phyloP scores from a whole-genome alignment of 2,888 invertebrate species.

The Patella caerulea region DNA sequence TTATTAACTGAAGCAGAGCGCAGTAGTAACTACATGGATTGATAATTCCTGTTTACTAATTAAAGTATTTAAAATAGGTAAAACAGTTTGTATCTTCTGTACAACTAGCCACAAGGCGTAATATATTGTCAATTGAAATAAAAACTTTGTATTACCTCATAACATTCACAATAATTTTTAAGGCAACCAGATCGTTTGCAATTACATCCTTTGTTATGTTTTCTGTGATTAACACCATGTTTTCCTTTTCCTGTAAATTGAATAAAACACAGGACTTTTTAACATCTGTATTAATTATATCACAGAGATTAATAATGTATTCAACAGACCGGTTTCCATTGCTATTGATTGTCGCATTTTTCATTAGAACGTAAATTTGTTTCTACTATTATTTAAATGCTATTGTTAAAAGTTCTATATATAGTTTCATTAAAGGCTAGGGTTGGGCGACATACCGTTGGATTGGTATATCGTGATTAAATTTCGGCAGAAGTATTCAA shows the following conservation, averaged over 20 bases:
- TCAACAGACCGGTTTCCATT: no score
- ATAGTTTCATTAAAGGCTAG: neutral
- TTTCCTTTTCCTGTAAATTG: conserved; percentile 62
- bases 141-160: conserved; percentile 81
- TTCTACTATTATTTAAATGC: no score
- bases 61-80: no score
- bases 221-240: conserved; percentile 84
- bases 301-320: neutral
- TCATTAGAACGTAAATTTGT: no score
- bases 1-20: no score
- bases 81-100: no score
- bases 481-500: neutral
- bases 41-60: no score
- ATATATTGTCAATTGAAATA: no score
- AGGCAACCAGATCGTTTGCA: conserved; percentile 98
- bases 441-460: no score
- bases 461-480: neutral
- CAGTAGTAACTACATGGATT: no score
- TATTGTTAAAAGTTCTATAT: neutral
- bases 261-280: neutral
- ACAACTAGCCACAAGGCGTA: no score
- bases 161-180: conserved; percentile 99
- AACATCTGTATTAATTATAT: conserved; percentile 6
- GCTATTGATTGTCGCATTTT: no score
- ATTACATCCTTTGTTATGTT: conserved; percentile 98